phyloP scores from a whole-genome alignment of 2,113 vertebrate genomes.

The Mastomys natalensis region DNA sequence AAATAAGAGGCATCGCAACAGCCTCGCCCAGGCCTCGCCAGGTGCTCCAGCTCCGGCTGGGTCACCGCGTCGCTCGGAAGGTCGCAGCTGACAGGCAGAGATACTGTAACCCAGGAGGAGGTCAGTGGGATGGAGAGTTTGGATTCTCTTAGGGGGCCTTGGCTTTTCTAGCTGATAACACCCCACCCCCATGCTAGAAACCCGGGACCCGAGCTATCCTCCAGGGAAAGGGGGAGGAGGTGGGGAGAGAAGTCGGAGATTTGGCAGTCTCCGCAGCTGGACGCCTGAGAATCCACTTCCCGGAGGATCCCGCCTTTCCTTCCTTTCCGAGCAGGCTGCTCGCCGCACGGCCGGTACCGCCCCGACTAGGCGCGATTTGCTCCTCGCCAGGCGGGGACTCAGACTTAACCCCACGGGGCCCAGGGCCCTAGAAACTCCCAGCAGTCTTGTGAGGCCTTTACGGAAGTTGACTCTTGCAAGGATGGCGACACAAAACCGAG shows the following conservation, averaged over 20 bases:
- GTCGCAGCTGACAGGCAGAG: background rate
- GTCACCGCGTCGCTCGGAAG: background rate
- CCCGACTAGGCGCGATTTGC: background rate
- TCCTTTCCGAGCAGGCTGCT: background rate
- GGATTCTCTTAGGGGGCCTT: background rate
- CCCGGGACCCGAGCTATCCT: background rate
- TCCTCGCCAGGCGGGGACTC: conserved; percentile 42
- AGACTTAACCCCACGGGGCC: conserved; percentile 67
- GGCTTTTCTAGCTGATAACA: conserved; percentile 19
- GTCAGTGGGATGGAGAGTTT: conserved; percentile 19
- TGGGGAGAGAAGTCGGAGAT: background rate
- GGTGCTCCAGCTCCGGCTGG: background rate
- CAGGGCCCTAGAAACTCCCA: background rate
- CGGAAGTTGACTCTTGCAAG: background rate
- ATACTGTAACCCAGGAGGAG: background rate
- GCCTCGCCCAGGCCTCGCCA: background rate
- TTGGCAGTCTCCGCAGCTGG: conserved; percentile 55
- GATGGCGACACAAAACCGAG: background rate
- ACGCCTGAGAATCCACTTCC: conserved; percentile 60
- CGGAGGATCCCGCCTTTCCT: conserved; percentile 62
- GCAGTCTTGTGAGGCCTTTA: background rate
- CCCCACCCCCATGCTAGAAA: conserved; percentile 60
- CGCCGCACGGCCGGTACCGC: conserved; percentile 44
- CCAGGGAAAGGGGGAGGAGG: conserved; percentile 17
- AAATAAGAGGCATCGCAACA: background rate